Evolutionary conservation across 2,797 vertebrate genomes (phyloP).

Genomic region (Trachurus trachurus): DNA sequence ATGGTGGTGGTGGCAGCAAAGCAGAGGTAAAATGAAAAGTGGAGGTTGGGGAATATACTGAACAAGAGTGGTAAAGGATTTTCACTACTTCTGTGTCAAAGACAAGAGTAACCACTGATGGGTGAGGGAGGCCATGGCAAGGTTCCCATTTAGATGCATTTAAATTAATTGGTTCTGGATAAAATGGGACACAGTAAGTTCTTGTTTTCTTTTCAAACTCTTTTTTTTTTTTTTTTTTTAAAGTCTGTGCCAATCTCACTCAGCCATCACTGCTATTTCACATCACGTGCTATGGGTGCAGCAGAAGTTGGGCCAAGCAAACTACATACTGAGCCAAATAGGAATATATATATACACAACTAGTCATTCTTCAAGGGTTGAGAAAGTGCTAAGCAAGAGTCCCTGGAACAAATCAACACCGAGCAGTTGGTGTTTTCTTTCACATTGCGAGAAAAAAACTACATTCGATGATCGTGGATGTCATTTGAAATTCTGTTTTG

Average conservation of each 20-base stretch:
- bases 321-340: conserved; percentile 68
- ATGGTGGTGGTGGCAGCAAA: conserved; percentile 81
- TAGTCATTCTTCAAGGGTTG: conserved; percentile 63
- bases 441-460: conserved; percentile 50
- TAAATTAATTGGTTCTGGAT: conserved; percentile 71
- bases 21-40: conserved; percentile 80
- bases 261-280: conserved; percentile 85
- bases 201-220: conserved; percentile 46
- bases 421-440: conserved; percentile 70
- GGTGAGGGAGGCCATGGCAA: conserved; percentile 82
- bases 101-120: conserved; percentile 81
- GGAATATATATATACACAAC: conserved; percentile 58
- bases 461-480: conserved; percentile 61
- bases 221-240: conserved; percentile 16
- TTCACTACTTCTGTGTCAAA: conserved; percentile 75
- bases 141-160: conserved; percentile 55
- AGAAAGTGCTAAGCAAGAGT: conserved; percentile 52
- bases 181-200: conserved; percentile 53
- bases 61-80: conserved; percentile 76
- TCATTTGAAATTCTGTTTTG: conserved; percentile 71
- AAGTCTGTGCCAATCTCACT: conserved; percentile 80
- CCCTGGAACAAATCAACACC: conserved; percentile 73
- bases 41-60: conserved; percentile 70
- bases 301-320: conserved; percentile 80
- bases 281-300: conserved; percentile 81